Evolutionary conservation across 1,140 invertebrate genomes (phyloP).

Genomic region (Stegodyphus dumicola): DNA sequence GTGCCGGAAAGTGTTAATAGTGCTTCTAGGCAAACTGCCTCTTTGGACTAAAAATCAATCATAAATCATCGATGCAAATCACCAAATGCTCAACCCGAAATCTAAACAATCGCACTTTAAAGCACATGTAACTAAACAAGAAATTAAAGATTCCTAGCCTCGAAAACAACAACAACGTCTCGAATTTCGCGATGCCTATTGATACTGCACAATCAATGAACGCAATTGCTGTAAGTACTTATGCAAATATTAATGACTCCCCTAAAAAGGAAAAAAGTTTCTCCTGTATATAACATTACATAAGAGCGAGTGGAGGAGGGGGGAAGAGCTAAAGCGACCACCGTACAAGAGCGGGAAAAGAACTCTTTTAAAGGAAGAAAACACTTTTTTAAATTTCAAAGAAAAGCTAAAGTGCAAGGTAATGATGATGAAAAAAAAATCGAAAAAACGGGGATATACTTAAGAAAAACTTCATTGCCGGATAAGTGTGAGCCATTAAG

Average conservation of each 20-base stretch:
- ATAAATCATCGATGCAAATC: too few species aligned
- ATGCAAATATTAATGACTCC: slow-evolving; percentile 8
- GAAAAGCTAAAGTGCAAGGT: slow-evolving; percentile 52
- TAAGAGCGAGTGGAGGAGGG: background rate
- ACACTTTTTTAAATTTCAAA: slow-evolving; percentile 17
- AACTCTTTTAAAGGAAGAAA: background rate
- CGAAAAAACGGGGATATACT: slow-evolving; percentile 26
- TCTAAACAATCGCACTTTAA: too few species aligned
- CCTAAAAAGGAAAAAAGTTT: background rate
- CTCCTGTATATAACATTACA: slow-evolving; percentile 3
- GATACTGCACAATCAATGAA: too few species aligned
- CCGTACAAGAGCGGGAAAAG: background rate
- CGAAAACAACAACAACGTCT: background rate
- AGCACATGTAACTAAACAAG: too few species aligned
- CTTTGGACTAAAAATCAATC: too few species aligned
- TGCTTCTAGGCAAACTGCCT: too few species aligned
- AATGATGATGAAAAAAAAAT: slow-evolving; percentile 33
- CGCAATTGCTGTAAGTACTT: slow-evolving; percentile 10
- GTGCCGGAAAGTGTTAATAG: too few species aligned
- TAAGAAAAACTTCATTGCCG: slow-evolving; percentile 55
- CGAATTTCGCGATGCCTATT: too few species aligned
- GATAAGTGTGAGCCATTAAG: slow-evolving; percentile 56
- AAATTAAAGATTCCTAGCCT: too few species aligned
- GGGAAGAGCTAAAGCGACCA: background rate
- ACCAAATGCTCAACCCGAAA: too few species aligned